These are phyloP conservation scores for Emydocephalus ijimae DNA, from an alignment of 2,113 vertebrate genomes.

Conservation along the genomic window DNA sequence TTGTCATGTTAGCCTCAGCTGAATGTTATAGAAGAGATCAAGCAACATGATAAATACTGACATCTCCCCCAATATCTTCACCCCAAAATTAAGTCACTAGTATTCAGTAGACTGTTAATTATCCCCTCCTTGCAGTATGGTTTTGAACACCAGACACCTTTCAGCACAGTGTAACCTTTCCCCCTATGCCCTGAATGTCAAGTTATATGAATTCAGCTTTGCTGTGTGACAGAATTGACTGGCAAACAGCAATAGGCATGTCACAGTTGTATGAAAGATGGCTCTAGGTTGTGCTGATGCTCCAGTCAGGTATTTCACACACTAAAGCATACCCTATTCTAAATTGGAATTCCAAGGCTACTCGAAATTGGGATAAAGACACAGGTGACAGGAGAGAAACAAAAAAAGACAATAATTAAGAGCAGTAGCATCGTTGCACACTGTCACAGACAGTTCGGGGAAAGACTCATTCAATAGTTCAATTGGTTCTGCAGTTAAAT, in stretches of 20 bases:
- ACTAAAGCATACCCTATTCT: slow-evolving; percentile 33
- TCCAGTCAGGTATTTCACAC: slow-evolving; percentile 9
- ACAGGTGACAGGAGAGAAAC: slow-evolving; percentile 19
- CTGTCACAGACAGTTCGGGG: background rate
- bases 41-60: background rate
- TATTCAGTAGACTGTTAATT: background rate
- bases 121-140: fast-evolving
- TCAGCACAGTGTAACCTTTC: fast-evolving
- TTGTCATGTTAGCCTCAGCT: background rate
- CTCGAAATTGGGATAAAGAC: slow-evolving; percentile 24
- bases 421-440: slow-evolving; percentile 24
- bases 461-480: background rate
- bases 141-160: background rate
- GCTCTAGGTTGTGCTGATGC: slow-evolving; percentile 2
- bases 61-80: background rate
- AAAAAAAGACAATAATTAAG: slow-evolving; percentile 13
- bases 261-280: slow-evolving; percentile 17
- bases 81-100: background rate
- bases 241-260: background rate
- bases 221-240: background rate
- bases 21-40: background rate
- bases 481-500: too few relatives aligned
- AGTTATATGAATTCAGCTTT: background rate
- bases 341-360: slow-evolving; percentile 31
- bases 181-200: fast-evolving